Evolutionary conservation across 2,113 vertebrate species (phyloP), one percentile per base, ranked within the genome.

Genomic region (Chaenogobius annularis): DNA sequence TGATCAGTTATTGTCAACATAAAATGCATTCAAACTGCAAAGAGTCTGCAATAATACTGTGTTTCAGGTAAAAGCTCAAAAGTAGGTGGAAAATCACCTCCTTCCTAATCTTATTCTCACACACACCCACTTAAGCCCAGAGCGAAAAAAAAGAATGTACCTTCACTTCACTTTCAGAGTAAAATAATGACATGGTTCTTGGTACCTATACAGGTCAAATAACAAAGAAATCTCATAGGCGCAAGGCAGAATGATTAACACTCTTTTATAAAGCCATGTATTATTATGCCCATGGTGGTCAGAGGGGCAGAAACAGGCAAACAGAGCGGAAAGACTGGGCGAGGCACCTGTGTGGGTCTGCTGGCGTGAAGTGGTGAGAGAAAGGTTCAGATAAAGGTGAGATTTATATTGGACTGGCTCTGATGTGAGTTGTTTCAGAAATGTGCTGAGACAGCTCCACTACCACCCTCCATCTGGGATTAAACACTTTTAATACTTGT

Each of bases 341-440:
- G 52, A 69, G 37, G 65, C 31, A 72, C 55, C 72, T 47, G 59
- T 69, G 35, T 54, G 48, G 71, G 9, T 64, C 58, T 44, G 15
- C 10, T 22, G 4, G 35, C 52, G 64, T 68, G 64, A 62, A 74
- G 31, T 73, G 62, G 55, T 52, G 76, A 43, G 31, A 15, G 50
- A 65, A 37, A 68, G 23, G 73, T 77, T 88, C 68, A 68, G 56
- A 50, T 40, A 40, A 55, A 69, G 73, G 73, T 85, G 80, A 83
- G 61, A 22, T 80, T 66, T 71, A 80, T 74, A 79, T 35, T 71
- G 23, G 31, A 31, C 46, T 35, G 37, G 50, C 10, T 44, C 58
- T 54, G 69, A 72, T 63, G 56, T 19, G 50, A 46, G 44, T 9
- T 46, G 44, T n/a, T 10, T 54, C 50, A 58, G 26, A 78, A 82